Conservation (phyloP, 2,888 invertebrate species). For the Parelbella ahira region DNA sequence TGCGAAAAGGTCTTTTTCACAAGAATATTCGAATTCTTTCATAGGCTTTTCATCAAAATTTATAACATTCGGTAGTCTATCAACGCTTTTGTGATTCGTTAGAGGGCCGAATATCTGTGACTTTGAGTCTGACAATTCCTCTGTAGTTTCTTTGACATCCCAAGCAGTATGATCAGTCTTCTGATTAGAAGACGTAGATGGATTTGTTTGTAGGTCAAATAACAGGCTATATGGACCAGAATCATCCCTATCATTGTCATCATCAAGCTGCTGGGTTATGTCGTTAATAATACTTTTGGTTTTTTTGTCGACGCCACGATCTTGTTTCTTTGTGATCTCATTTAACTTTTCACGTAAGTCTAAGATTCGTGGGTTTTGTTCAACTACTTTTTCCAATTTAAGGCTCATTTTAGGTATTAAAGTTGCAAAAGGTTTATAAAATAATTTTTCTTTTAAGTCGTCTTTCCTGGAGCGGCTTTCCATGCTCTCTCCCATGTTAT, state of each 20-base stretch:
- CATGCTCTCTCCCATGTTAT: constrained; percentile 40
- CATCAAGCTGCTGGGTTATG: constrained; percentile 64
- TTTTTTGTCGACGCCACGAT: constrained; percentile 63
- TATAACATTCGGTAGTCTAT: constrained; percentile 65
- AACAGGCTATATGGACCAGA: constrained; percentile 83
- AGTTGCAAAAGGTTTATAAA: constrained; percentile 59
- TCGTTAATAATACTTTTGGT: constrained; percentile 67
- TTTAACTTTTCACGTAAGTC: constrained; percentile 71
- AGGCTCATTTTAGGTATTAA: constrained; percentile 72
- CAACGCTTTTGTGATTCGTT: constrained; percentile 52
- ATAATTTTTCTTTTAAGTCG: constrained; percentile 53
- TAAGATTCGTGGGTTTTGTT: constrained; percentile 68
- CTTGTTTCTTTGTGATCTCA: constrained; percentile 68
- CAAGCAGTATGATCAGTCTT: constrained; percentile 39
- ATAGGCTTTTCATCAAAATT: constrained; percentile 71
- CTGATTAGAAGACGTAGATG: constrained; percentile 54
- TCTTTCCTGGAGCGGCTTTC: constrained; percentile 46
- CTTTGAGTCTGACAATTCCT: constrained; percentile 32
- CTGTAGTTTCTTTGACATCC: constrained; percentile 32
- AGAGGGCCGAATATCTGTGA: constrained; percentile 41
- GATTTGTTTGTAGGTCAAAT: constrained; percentile 70
- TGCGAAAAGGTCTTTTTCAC: constrained; percentile 61
- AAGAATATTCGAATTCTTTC: constrained; percentile 74
- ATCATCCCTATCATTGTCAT: constrained; percentile 67
- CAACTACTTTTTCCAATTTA: constrained; percentile 63